Conservation (phyloP, 2,113 vertebrate species). For the Lepisosteus osseus region DNA sequence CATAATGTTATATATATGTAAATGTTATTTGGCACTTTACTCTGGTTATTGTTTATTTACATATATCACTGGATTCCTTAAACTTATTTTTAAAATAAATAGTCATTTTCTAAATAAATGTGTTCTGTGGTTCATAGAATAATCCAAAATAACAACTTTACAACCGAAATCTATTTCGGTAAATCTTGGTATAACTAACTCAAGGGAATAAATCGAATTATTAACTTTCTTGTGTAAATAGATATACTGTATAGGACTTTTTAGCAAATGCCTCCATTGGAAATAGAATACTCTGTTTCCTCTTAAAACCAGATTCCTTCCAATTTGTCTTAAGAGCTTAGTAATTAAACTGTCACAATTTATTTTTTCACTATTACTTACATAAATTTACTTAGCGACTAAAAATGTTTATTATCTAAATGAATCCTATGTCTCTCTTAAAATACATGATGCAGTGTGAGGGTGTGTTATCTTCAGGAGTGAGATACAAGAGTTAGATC, state of each 20-base stretch:
- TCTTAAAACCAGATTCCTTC: no score
- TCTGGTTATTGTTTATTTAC: slow-evolving; percentile 92
- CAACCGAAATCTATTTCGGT: background rate
- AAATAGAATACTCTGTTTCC: no score
- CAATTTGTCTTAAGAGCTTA: no score
- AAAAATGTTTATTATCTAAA: no score
- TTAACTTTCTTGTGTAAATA: no score
- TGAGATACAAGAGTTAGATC: background rate
- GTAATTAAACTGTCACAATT: no score
- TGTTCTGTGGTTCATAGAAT: slow-evolving; percentile 38
- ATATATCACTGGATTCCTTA: slow-evolving; percentile 96
- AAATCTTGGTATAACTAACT: no score
- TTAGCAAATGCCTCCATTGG: no score
- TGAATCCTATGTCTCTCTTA: background rate
- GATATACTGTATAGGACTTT: no score
- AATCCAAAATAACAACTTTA: background rate
- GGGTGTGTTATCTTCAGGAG: background rate
- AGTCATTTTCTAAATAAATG: slow-evolving; percentile 86
- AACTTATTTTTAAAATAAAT: slow-evolving; percentile 90
- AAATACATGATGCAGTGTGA: background rate
- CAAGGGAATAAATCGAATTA: no score
- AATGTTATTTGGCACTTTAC: slow-evolving; percentile 98
- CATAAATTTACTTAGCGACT: no score
- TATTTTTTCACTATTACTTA: no score
- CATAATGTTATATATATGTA: slow-evolving; percentile 34